These are phyloP conservation scores for Acromyrmex echinatior DNA, from an alignment of 1,140 invertebrate genomes.

Conservation along the genomic window DNA sequence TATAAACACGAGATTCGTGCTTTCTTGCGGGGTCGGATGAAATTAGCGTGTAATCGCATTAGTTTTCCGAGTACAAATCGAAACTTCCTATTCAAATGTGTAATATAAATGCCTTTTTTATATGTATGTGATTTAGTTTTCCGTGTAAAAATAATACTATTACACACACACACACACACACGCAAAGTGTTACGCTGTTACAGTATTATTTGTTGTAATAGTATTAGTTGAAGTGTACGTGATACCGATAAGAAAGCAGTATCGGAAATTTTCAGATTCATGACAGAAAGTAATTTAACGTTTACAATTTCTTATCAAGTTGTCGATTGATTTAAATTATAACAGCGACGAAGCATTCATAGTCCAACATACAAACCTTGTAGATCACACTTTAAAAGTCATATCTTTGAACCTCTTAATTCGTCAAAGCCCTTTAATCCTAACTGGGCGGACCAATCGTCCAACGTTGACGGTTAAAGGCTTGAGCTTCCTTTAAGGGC, in stretches of 20 bases:
- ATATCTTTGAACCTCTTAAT: slow-evolving; percentile 37
- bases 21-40: not conserved
- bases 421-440: slow-evolving; percentile 48
- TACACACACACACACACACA: too few relatives aligned
- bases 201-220: too few relatives aligned
- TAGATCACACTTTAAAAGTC: slow-evolving; percentile 12
- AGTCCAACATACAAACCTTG: not conserved
- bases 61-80: not conserved
- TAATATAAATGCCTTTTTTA: too few relatives aligned
- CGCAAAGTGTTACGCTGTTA: too few relatives aligned
- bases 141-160: too few relatives aligned
- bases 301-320: not conserved
- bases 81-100: not conserved
- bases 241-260: not conserved
- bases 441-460: slow-evolving; percentile 5
- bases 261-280: not conserved
- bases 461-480: slow-evolving; percentile 63
- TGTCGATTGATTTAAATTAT: not conserved
- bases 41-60: slow-evolving; percentile 13
- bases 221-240: too few relatives aligned
- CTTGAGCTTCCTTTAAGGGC: slow-evolving; percentile 44
- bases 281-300: not conserved
- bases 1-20: not conserved
- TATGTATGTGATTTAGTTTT: too few relatives aligned
- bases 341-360: not conserved